These are phyloP conservation scores for Arrhopalites spinosus DNA, from an alignment of 2,888 invertebrate species.

Conservation along the genomic window DNA sequence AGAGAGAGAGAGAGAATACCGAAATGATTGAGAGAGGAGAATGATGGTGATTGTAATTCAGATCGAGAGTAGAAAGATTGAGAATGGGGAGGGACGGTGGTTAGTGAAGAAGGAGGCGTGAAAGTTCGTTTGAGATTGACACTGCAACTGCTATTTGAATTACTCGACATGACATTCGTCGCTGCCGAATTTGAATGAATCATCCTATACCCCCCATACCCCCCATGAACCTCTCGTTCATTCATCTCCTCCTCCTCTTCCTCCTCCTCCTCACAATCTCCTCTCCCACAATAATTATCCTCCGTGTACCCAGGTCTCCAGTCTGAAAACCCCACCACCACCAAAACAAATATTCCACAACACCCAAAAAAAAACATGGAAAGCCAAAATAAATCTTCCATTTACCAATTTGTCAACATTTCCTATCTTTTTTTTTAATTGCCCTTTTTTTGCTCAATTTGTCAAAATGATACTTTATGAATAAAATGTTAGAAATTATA, in stretches of 20 bases:
- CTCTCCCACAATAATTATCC: background rate
- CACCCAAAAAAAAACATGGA: background rate
- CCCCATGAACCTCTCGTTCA: background rate
- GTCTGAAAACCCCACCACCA: background rate
- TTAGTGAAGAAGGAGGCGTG: conserved; percentile 27
- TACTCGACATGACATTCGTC: conserved; percentile 32
- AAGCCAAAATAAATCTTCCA: too few relatives aligned
- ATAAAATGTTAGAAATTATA: too few relatives aligned
- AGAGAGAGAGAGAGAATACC: conserved; percentile 40
- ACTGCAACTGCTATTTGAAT: background rate
- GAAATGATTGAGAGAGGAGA: conserved; percentile 55
- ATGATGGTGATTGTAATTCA: conserved; percentile 52
- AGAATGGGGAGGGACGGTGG: conserved; percentile 41
- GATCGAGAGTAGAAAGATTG: conserved; percentile 40
- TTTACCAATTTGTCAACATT: too few relatives aligned
- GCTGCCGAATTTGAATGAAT: conserved; percentile 47
- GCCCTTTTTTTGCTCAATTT: too few relatives aligned
- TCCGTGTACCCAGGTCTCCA: background rate
- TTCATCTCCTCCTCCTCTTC: conserved; percentile 1
- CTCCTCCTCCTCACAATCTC: background rate
- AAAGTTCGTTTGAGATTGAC: conserved; percentile 22
- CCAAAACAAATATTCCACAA: background rate
- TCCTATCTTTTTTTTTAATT: too few relatives aligned
- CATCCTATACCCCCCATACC: conserved; percentile 47
- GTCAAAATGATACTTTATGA: too few relatives aligned